These are phyloP conservation scores for Chrysina gloriosa DNA, from an alignment of 2,888 invertebrate genomes.

Conservation along the genomic window DNA sequence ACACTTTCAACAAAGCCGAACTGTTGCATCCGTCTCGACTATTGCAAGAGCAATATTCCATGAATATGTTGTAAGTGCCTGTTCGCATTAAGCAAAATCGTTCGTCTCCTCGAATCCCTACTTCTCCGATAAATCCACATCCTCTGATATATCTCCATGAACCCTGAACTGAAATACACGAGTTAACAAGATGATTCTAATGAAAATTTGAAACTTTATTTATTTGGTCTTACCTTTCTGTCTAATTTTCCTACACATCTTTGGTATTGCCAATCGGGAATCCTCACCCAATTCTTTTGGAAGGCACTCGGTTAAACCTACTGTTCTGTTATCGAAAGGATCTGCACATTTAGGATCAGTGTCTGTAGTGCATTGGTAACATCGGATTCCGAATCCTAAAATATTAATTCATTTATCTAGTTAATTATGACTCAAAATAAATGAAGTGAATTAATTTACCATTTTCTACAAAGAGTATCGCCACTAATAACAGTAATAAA, in stretches of 20 bases:
- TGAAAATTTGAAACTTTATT: not conserved
- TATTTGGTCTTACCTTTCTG: conserved; percentile 79
- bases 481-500: conserved; percentile 1
- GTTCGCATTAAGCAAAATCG: conserved; percentile 91
- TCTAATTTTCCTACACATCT: conserved; percentile 91
- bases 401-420: conserved; percentile 6
- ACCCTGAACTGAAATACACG: conserved; percentile 76
- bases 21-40: conserved; percentile 92
- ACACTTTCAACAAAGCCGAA: conserved; percentile 60
- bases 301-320: conserved; percentile 80
- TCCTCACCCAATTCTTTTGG: conserved; percentile 65
- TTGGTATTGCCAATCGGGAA: conserved; percentile 79
- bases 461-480: conserved; percentile 19
- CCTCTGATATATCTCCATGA: conserved; percentile 89
- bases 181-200: conserved; percentile 14
- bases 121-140: conserved; percentile 91
- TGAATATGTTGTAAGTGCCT: conserved; percentile 92
- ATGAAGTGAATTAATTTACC: conserved; percentile 20
- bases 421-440: conserved; percentile 3
- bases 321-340: conserved; percentile 90
- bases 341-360: conserved; percentile 91
- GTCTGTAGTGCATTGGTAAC: conserved; percentile 92
- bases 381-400: conserved; percentile 74
- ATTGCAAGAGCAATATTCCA: conserved; percentile 93
- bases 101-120: conserved; percentile 90